A percentile compares a stretch with the other conserved stretches of the same genome.
Evolutionary conservation across 2,113 vertebrate species (phyloP).

Genomic region (Psammodynastes pulverulentus): DNA sequence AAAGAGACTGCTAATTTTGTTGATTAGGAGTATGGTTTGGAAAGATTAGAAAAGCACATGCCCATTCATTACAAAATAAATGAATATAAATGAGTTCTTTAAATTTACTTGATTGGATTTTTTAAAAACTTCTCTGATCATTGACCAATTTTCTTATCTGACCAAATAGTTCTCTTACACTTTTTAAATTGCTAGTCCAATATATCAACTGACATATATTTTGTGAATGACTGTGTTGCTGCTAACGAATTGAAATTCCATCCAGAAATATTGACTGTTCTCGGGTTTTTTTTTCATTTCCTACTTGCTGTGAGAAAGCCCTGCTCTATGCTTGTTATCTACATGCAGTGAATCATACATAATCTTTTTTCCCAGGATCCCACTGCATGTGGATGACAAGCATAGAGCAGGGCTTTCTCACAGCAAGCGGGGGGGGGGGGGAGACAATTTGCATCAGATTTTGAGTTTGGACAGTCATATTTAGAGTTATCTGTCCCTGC

Average conservation of each 20-base stretch:
- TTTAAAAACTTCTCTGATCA: background rate
- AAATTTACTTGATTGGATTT: background rate
- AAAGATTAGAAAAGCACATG: background rate
- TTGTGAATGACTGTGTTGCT: background rate
- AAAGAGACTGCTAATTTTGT: background rate
- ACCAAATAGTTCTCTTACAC: background rate
- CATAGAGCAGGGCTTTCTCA: background rate
- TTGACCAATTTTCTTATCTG: background rate
- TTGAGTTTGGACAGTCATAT: background rate
- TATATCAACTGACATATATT: background rate
- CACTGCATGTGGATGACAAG: background rate
- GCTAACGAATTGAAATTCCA: background rate
- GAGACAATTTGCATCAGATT: background rate
- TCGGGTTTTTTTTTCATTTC: background rate
- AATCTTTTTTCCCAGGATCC: background rate
- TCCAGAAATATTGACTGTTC: background rate
- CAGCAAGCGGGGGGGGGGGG: background rate
- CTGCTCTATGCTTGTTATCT: background rate
- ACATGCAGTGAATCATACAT: background rate
- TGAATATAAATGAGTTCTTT: background rate
- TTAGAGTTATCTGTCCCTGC: background rate
- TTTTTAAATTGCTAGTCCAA: background rate
- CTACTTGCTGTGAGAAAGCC: background rate
- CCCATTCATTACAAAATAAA: background rate
- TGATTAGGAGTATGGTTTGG: background rate